phyloP scores from a whole-genome alignment of 2,113 vertebrate species.

The Cryptotis parvus region DNA sequence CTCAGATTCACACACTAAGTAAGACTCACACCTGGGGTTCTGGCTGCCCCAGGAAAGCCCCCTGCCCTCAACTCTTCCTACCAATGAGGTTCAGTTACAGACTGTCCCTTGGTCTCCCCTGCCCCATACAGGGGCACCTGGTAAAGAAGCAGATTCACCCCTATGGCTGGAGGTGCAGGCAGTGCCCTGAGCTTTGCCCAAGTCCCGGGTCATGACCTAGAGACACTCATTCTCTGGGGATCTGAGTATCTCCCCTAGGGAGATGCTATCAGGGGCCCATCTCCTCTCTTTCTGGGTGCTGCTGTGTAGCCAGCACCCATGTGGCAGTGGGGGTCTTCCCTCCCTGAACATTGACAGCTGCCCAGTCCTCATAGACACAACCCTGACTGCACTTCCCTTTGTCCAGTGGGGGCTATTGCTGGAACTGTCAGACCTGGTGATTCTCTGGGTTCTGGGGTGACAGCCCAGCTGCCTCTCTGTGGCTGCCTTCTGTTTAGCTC shows the following conservation, averaged over 20 bases:
- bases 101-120: too few relatives aligned
- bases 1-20: neutral
- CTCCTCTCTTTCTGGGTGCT: too few relatives aligned
- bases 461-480: slow-evolving; percentile 7
- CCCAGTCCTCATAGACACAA: too few relatives aligned
- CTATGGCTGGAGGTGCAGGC: neutral
- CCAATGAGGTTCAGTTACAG: neutral
- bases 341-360: too few relatives aligned
- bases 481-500: slow-evolving; percentile 3
- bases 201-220: neutral
- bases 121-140: too few relatives aligned
- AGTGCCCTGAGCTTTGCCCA: neutral
- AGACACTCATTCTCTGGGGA: neutral
- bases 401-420: neutral
- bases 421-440: neutral
- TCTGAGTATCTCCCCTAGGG: neutral
- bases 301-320: too few relatives aligned
- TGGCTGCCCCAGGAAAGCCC: neutral
- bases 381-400: neutral
- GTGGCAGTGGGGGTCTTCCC: too few relatives aligned
- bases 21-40: too few relatives aligned
- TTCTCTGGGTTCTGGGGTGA: neutral
- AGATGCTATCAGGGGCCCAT: neutral
- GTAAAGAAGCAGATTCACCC: neutral
- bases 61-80: neutral